phyloP scores from a whole-genome alignment of 2,113 vertebrate genomes.

The Carassius carassius region DNA sequence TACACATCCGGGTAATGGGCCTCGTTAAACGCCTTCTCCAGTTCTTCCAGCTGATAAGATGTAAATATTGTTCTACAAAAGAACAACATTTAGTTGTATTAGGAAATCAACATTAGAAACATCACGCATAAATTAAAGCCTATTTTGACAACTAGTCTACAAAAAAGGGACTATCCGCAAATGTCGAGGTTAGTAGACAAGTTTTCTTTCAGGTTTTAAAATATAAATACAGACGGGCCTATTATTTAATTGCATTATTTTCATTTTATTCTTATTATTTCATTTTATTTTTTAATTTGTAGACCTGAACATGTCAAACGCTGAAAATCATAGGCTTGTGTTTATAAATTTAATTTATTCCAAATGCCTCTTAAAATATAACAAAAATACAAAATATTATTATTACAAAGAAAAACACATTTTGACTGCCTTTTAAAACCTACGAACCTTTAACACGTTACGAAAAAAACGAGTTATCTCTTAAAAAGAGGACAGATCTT shows the following conservation, averaged over 20 bases:
- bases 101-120: neutral
- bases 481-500: neutral
- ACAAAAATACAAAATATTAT: neutral
- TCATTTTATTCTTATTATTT: no score
- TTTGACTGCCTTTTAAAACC: neutral
- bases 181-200: no score
- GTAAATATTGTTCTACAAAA: constrained; percentile 94
- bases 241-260: no score
- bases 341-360: neutral
- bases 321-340: no score
- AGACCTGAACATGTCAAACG: no score
- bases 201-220: neutral
- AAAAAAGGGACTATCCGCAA: neutral
- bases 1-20: constrained; percentile 99
- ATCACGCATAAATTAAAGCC: neutral
- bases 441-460: neutral
- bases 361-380: neutral
- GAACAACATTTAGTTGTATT: neutral
- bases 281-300: no score
- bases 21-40: constrained; percentile 98
- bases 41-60: constrained; percentile 95
- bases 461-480: neutral
- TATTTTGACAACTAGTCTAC: neutral
- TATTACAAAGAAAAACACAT: neutral
- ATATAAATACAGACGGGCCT: neutral